Base-by-base conservation (phyloP, 1,140 invertebrate genomes). In the Drosophila persimilis region DNA sequence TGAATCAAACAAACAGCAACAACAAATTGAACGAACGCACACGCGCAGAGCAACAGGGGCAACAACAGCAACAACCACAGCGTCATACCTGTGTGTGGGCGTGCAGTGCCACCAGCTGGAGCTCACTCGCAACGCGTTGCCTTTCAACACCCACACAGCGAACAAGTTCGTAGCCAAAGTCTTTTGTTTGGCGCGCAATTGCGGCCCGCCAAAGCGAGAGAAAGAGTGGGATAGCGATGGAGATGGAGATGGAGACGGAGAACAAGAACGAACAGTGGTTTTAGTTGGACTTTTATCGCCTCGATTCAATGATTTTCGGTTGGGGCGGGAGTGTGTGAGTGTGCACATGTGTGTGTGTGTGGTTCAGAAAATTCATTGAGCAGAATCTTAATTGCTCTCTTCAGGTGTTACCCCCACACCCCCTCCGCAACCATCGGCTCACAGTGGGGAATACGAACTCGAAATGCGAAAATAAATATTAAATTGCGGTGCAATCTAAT, bases 111-210 rank as follows among this genome's bases (percentile, higher is more conserved):
- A 50, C 11, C 58, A 61, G 60, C n/a, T 45, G 59, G 60, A 52
- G 26, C 43, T 46, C 39, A 26, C 43, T 67, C 62, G 77, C 77
- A 80, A 72, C 74, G 74, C 75, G 75, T 58, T 78, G 76, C 79
- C 64, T 81, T 78, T 73, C 76, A 85, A 88, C 83, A 59, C 83
- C 83, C 83, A 88, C 83, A 56, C 83, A 55, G 41, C 84, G 61
- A 88, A 88, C 83, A 88, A 88, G 83, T 88, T 88, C 80, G 83
- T 55, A 63, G 75, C 66, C 65, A 58, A 86, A 88, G 83, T 88
- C 83, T 86, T 86, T 86, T 86, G 83, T 88, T 86, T 86, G 81
- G 81, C 81, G 81, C 70, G 71, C 71, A 73, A 65, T 74, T 70
- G 41, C 15, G n/a, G 35, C 35, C 35, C 35, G 35, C 35, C 35